Conservation (phyloP, 2,797 vertebrate genomes). For the Strix occidentalis region DNA sequence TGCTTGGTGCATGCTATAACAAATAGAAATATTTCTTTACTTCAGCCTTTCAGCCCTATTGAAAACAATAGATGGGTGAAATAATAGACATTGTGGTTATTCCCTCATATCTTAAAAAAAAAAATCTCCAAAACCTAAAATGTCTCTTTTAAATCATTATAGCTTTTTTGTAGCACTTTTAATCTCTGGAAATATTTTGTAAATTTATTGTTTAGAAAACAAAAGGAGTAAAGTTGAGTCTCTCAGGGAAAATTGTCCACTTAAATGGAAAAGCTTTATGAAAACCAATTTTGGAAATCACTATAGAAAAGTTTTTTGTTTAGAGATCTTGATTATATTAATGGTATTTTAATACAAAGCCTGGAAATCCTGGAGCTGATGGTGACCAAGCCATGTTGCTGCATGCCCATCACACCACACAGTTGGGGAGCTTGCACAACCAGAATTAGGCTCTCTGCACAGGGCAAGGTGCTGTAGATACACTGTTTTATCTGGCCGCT, state of each 20-base stretch:
- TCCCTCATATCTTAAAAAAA: not conserved
- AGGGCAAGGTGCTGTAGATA: not conserved
- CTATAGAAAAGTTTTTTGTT: not conserved
- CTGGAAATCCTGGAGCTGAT: not conserved
- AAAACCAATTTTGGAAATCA: not conserved
- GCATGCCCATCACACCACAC: fast-evolving
- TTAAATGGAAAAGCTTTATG: not conserved
- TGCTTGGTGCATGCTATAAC: not conserved
- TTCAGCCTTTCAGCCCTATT: not conserved
- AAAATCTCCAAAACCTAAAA: not conserved
- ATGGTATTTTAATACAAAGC: not conserved
- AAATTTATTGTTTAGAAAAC: not conserved
- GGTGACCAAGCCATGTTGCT: not conserved
- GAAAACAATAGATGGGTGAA: not conserved
- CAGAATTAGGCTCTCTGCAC: not conserved
- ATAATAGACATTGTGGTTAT: not conserved
- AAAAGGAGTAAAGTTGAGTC: not conserved
- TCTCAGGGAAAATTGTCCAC: not conserved
- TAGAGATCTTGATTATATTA: not conserved
- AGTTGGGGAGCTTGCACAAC: not conserved
- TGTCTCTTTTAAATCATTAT: not conserved
- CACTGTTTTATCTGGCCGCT: not conserved
- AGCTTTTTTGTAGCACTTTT: not conserved
- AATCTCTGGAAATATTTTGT: not conserved
- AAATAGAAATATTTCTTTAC: not conserved